Percentiles rank a stretch among this genome's conserved stretches.
These are phyloP conservation scores for Synanthedon vespiformis DNA, from an alignment of 2,888 invertebrate genomes.

Conservation along the genomic window DNA sequence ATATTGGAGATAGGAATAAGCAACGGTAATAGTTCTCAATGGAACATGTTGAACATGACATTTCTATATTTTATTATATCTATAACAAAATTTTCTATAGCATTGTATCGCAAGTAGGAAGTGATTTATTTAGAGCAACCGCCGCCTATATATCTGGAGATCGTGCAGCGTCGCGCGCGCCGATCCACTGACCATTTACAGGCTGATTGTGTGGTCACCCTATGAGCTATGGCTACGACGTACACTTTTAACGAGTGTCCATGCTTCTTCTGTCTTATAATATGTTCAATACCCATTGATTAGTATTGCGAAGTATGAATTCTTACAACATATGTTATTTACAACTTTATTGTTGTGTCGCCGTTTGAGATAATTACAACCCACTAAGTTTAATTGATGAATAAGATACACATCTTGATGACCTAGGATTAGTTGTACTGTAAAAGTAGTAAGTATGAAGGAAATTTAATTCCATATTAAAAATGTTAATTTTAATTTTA, in stretches of 20 bases:
- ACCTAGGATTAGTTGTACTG: no score
- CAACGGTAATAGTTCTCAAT: not conserved
- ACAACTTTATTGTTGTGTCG: no score
- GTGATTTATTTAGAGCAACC: slow-evolving; percentile 61
- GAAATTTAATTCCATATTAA: no score
- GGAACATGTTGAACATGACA: not conserved
- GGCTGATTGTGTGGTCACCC: slow-evolving; percentile 35
- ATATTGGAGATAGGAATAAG: slow-evolving; percentile 2
- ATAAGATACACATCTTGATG: no score
- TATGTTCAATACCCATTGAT: no score
- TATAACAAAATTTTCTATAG: slow-evolving; percentile 14
- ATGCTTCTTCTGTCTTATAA: not conserved
- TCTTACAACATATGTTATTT: no score
- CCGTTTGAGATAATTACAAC: no score
- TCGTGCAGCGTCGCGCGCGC: slow-evolving; percentile 46
- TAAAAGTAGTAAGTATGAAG: no score
- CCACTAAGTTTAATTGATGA: no score
- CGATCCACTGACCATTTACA: slow-evolving; percentile 34
- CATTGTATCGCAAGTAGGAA: slow-evolving; percentile 55
- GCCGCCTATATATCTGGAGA: slow-evolving; percentile 46
- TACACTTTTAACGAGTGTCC: not conserved
- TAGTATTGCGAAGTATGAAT: no score
- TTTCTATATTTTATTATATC: slow-evolving; percentile 11
- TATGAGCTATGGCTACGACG: slow-evolving; percentile 18
- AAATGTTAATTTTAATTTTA: no score